Evolutionary conservation across 1,140 invertebrate genomes (phyloP), one percentile per base, ranked within the genome.

Genomic region (Musca domestica): DNA sequence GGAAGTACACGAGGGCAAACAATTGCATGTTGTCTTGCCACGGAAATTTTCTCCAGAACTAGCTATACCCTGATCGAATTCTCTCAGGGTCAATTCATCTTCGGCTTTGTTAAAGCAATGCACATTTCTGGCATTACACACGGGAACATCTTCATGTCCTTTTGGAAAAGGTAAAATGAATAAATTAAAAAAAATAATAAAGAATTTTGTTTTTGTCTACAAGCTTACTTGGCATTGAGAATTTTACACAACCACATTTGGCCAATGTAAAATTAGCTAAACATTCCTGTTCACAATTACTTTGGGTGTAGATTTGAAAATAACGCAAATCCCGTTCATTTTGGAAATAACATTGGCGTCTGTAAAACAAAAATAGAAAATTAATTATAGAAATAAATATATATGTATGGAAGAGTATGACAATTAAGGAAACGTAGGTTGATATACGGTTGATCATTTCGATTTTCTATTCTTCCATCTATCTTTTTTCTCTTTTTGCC

Each of bases 231-330:
- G 88, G 88, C 86, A 90, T 87, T 63, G 86, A 88, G 71, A 87
- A 86, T 66, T 87, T 85, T 2, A 89, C 87, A 66, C 89, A 90
- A 19, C 76, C 76, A 63, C 77, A 80, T 48, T 70, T 72, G 17
- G 56, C 22, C 1, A 75, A 65, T 2, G 88, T 89, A 66, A 85
- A 87, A 72, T 89, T 89, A 1, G 88, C 85, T 70, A 88, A 80
- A 71, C 89, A 90, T 75, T 90, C 88, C 20, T 88, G 73, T 51
- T 87, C 82, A 69, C 89, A 90, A 70, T 89, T 89, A 48, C 82
- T 81, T 73, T 89, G 86, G 4, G 83, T 86, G 22, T 79, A 74
- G 41, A 88, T 76, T 14, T 85, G 77, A 19, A 78, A 81, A 68
- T 83, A 87, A 14, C 77, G 73, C 47, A 89, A 74, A 22, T 84